Conservation (phyloP, 2,797 vertebrate species). For the Microcaecilia unicolor region DNA sequence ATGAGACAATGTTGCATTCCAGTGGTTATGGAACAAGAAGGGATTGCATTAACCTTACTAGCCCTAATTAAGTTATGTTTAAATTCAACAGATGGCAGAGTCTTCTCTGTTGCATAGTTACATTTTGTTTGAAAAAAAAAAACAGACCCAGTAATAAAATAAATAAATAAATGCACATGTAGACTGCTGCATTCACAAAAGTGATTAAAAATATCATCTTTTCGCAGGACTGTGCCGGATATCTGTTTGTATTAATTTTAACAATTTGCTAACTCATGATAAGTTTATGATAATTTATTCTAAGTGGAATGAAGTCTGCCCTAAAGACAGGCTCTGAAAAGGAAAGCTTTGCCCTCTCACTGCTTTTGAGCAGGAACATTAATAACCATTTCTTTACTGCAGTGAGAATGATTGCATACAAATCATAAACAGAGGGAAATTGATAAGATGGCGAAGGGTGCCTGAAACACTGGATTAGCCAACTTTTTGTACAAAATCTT, state of each 20-base stretch:
- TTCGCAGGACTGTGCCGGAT: constrained; percentile 1
- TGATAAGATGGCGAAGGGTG: neutral
- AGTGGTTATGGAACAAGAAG: neutral
- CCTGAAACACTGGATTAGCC: neutral
- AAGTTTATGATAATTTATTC: constrained; percentile 40
- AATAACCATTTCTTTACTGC: constrained; percentile 1
- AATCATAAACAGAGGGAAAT: constrained; percentile 5
- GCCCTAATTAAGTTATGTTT: neutral
- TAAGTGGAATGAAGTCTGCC: constrained; percentile 23
- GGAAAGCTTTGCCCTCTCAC: constrained; percentile 5
- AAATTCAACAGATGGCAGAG: neutral
- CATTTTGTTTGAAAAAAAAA: too few relatives aligned
- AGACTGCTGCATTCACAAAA: neutral
- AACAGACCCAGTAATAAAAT: neutral
- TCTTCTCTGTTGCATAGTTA: too few relatives aligned
- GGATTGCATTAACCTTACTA: neutral
- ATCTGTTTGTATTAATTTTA: constrained; percentile 38
- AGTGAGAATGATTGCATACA: neutral
- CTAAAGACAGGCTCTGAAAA: constrained; percentile 15
- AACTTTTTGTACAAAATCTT: neutral
- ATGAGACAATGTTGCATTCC: neutral
- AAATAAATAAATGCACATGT: neutral
- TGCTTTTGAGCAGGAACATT: constrained; percentile 1
- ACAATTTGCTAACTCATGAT: constrained; percentile 27
- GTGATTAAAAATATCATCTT: constrained; percentile 25